Base-by-base conservation (phyloP, 1,140 invertebrate genomes). In the Coboldia fuscipes region DNA sequence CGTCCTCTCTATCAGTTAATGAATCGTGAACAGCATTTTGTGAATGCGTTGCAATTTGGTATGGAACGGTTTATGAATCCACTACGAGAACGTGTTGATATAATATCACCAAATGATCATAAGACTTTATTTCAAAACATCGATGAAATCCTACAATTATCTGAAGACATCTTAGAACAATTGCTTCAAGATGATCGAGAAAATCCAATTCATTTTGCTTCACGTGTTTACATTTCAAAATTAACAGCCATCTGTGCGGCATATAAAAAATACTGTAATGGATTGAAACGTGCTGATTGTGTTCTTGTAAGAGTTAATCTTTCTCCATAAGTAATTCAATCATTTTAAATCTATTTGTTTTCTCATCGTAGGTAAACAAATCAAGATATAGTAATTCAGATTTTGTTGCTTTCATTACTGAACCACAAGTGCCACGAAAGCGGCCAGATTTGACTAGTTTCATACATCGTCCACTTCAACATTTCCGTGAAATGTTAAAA, bases 381-480 rank as follows among this genome's bases (percentile, higher is more conserved):
- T 66, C 63, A n/a, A 56, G 65, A 39, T 62, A 67, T 39, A 58
- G 60, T 24, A 65, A 64, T 16, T 65, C 65, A 4, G 65, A 70
- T 16, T 80, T 80, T 42, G 66, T 73, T 16, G 65, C 73, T 23
- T 67, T 81, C 41, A 68, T 78, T 34, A 74, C 70, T 21, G 75
- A 76, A 42, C 79, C 79, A 3, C 65, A 75, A 2, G 75, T 83
- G 42, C 78, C 78, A 3, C 59, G 75, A 37, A 63, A 73, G 47
- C 64, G 74, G 33, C 79, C 79, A n/a, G 80, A 84, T 50, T 66
- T 84, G 28, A 82, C 78, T 1, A 70, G 75, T 5, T 67, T 83
- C 33, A 63, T 84, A 23, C 73, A 83, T 40, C 72, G 77, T 42
- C 80, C 80, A 2, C 48, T 84, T 36, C 77, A 84, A 48, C 77